Evolutionary conservation across 2,113 vertebrate species (phyloP).

Genomic region (Triplophysa tibetana): DNA sequence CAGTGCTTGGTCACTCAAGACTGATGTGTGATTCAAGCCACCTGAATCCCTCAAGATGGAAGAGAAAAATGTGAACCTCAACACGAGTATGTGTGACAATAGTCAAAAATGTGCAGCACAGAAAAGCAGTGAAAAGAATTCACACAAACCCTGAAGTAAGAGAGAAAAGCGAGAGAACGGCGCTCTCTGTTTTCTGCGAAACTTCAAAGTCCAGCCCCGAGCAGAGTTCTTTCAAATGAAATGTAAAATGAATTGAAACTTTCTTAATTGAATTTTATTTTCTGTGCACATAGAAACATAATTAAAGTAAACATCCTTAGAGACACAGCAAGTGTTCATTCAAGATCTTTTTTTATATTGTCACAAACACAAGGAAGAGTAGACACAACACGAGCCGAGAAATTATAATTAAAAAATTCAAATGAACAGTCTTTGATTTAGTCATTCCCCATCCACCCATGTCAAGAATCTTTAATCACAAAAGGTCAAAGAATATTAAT

Average conservation of each 20-base stretch:
- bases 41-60: neutral
- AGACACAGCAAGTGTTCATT: neutral
- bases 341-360: neutral
- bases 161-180: neutral
- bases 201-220: neutral
- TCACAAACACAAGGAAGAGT: neutral
- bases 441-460: neutral
- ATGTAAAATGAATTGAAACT: neutral
- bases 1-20: neutral
- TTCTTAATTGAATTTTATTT: no score
- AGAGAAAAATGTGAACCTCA: neutral
- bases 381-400: neutral
- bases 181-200: neutral
- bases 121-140: neutral
- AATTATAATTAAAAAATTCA: neutral
- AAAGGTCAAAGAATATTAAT: conserved; percentile 35
- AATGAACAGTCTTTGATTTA: conserved; percentile 12
- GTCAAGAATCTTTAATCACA: neutral
- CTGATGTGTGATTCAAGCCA: conserved; percentile 5
- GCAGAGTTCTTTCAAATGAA: neutral
- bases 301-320: neutral
- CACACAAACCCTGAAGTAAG: neutral
- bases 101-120: no score
- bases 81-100: neutral
- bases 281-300: neutral